phyloP scores from a whole-genome alignment of 2,888 invertebrate genomes.

The Petrolisthes manimaculis region DNA sequence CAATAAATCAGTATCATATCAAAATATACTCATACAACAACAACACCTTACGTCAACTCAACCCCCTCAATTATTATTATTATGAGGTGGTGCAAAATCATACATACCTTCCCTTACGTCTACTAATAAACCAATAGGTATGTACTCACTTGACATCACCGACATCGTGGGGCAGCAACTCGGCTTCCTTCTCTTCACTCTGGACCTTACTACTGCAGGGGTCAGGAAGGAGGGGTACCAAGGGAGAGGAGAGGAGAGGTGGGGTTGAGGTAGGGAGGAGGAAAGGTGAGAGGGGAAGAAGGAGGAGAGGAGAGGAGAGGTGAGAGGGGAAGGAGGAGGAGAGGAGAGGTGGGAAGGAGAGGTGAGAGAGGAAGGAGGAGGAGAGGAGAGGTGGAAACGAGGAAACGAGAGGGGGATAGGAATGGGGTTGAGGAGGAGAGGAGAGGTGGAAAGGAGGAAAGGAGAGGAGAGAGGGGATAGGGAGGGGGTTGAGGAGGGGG shows the following conservation, averaged over 20 bases:
- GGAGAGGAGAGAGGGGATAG: not conserved
- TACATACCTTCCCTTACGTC: not conserved
- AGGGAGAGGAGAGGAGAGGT: not conserved
- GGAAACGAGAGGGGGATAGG: not conserved
- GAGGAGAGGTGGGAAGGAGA: not conserved
- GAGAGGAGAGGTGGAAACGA: not conserved
- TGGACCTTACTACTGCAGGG: conserved; percentile 42
- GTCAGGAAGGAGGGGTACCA: not conserved
- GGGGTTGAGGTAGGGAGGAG: not conserved
- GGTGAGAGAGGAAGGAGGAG: not conserved
- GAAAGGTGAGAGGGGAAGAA: not conserved
- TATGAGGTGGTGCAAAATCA: too few species aligned
- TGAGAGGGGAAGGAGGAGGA: not conserved
- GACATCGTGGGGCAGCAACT: conserved; percentile 43
- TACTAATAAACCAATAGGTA: not conserved
- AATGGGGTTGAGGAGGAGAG: not conserved
- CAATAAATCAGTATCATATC: too few species aligned
- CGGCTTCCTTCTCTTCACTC: conserved; percentile 60
- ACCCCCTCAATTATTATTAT: too few species aligned
- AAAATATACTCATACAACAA: too few species aligned
- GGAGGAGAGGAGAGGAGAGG: not conserved
- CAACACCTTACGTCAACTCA: too few species aligned
- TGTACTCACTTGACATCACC: conserved; percentile 59
- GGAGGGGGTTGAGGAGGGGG: not conserved
- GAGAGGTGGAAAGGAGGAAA: not conserved